Evolutionary conservation across 2,888 invertebrate genomes (phyloP).

Genomic region (Hirtodrosophila alboralis): DNA sequence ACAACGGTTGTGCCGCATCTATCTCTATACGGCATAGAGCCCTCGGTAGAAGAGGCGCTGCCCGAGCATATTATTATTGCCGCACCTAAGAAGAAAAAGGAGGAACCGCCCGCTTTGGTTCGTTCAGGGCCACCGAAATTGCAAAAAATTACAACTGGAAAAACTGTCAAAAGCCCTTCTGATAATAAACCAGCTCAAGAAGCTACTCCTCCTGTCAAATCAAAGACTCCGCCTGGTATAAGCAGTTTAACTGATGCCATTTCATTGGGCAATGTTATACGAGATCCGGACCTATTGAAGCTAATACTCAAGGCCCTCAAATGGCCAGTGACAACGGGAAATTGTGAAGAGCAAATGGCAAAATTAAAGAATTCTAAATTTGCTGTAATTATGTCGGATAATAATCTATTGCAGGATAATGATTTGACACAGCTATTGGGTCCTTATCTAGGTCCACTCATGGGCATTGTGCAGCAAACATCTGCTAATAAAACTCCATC

Average conservation of each 20-base stretch:
- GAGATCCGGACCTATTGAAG: conserved; percentile 82
- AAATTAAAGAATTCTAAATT: conserved; percentile 81
- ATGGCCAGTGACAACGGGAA: conserved; percentile 81
- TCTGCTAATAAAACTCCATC: conserved; percentile 15
- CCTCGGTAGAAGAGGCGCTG: conserved; percentile 64
- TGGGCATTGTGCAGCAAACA: conserved; percentile 64
- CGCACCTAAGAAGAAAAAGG: conserved; percentile 66
- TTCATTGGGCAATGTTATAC: conserved; percentile 82
- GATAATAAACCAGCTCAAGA: conserved; percentile 36
- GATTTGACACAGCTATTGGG: conserved; percentile 83
- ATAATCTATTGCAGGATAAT: conserved; percentile 82
- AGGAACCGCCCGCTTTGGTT: conserved; percentile 33
- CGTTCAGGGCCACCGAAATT: conserved; percentile 33
- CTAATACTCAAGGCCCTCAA: conserved; percentile 83
- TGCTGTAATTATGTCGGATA: conserved; percentile 81
- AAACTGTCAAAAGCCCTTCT: background rate
- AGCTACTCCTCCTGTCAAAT: conserved; percentile 22
- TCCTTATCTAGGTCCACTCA: conserved; percentile 78
- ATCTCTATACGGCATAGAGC: conserved; percentile 49
- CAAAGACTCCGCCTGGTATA: conserved; percentile 44
- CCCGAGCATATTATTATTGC: conserved; percentile 73
- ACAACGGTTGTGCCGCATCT: conserved; percentile 50
- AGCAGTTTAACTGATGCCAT: conserved; percentile 77
- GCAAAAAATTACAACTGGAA: conserved; percentile 33
- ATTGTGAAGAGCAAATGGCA: conserved; percentile 79